Evolutionary conservation across 2,888 invertebrate species (phyloP).

Genomic region (Ametastegia equiseti): DNA sequence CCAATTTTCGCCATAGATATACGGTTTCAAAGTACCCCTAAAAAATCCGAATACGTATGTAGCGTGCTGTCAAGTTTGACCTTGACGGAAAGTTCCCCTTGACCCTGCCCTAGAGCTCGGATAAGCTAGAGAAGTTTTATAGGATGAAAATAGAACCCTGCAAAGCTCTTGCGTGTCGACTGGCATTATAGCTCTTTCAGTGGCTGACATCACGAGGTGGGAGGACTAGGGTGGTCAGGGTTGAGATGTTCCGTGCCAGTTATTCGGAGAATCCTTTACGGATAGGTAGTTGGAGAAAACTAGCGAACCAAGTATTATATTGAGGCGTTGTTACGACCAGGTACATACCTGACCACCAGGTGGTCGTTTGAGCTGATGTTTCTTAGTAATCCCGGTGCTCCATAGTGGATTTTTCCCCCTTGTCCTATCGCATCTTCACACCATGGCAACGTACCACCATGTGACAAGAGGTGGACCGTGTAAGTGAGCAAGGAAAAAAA

Average conservation of each 20-base stretch:
- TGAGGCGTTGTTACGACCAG: conserved; percentile 27
- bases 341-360: conserved; percentile 15
- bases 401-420: background rate
- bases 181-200: background rate
- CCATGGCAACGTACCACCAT: background rate
- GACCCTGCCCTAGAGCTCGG: background rate
- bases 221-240: conserved; percentile 7
- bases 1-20: background rate
- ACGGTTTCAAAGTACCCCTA: background rate
- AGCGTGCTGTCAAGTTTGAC: background rate
- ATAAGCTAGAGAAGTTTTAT: background rate
- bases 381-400: conserved; percentile 26
- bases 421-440: background rate
- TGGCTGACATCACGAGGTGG: background rate
- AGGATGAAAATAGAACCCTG: background rate
- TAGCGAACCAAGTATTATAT: background rate
- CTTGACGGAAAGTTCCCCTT: background rate
- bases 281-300: background rate
- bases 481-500: no score
- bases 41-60: background rate
- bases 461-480: background rate
- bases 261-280: conserved; percentile 22
- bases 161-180: background rate
- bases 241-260: conserved; percentile 8
- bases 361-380: conserved; percentile 41